Evolutionary conservation across 1,140 invertebrate genomes (phyloP), one percentile per base, ranked within the genome.

Genomic region (Diuraphis noxia): DNA sequence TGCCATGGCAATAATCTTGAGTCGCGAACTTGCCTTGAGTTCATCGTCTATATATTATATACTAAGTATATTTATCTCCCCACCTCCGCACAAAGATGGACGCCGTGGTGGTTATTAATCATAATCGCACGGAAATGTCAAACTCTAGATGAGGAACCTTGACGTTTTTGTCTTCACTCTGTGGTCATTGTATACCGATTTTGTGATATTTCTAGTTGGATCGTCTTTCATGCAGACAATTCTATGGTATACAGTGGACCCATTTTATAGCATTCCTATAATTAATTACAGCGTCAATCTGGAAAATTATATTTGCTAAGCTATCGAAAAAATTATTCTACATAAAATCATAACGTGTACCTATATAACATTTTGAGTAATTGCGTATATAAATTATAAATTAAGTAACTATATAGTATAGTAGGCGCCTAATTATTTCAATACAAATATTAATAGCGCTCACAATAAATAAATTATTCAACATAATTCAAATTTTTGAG

Each of bases 51-150:
- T 41, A 41, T 25, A 81, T 6, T 21, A 34, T 85, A 46, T 43
- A 43, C 41, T 46, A n/a, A 36, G 7, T 46, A 23, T 49, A 34
- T 86, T 23, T 46, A 23, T 49, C 21, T 86, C n/a, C 84, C 43
- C 84, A 49, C 43, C 41, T n/a, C 34, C 85, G 9, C 34, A 34
- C 34, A 84, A 36, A 38, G n/a, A 52, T 10, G 85, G 85, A 52
- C n/a, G 34, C 43, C 34, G 34, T 49, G n/a, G n/a, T 43, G n/a
- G n/a, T 46, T 34, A 87, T 87, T 56, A 87, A 87, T 87, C 36
- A 88, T 88, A 40, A 40, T 88, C 86, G 86, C 38, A 38, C 86
- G 86, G 86, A 88, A 88, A 88, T 40, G 86, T 88, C 86, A 56
- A 63, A 63, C 46, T 10, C 85, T 21, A 41, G n/a, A 43, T 21